Conservation (phyloP, 2,113 vertebrate species). For the Pteruthius melanotis region DNA sequence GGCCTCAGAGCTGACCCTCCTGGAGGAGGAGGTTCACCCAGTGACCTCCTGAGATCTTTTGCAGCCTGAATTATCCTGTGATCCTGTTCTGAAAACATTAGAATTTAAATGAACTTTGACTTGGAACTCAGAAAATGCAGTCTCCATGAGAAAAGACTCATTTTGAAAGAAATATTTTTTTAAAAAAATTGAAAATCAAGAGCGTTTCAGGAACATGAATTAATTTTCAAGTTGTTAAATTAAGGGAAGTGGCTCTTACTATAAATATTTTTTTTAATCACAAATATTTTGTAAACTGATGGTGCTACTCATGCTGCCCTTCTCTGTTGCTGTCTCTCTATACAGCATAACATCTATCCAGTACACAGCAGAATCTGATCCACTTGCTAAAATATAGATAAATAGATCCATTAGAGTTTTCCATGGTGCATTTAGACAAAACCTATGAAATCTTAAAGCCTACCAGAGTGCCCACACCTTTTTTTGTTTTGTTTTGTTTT, state of each 20-base stretch:
- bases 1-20: neutral
- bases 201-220: neutral
- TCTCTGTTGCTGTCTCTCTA: neutral
- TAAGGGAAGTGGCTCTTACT: neutral
- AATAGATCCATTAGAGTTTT: neutral
- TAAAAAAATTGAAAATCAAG: neutral
- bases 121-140: neutral
- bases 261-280: neutral
- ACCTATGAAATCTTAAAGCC: neutral
- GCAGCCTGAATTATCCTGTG: neutral
- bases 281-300: neutral
- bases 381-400: neutral
- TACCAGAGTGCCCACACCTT: neutral
- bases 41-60: neutral
- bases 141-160: neutral
- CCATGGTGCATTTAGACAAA: neutral
- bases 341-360: neutral
- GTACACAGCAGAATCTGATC: neutral
- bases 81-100: neutral
- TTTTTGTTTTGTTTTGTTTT: neutral
- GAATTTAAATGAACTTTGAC: neutral
- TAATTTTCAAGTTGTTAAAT: neutral
- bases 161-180: neutral
- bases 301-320: neutral
- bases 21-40: neutral